phyloP scores from a whole-genome alignment of 2,113 vertebrate species.

The Calyptommatus sinebrachiatus region DNA sequence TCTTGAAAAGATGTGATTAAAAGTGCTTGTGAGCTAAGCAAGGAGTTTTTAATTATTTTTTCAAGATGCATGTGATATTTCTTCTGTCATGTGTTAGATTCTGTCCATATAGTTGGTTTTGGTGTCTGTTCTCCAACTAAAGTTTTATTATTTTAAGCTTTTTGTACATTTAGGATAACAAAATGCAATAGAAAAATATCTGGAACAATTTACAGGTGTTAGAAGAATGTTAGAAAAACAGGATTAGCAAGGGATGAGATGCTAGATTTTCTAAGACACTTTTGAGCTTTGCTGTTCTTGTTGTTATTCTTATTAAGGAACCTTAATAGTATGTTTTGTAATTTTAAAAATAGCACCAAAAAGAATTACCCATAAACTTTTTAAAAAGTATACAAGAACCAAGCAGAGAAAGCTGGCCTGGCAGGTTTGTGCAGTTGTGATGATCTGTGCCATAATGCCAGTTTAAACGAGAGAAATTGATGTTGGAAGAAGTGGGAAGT shows the following conservation, averaged over 20 bases:
- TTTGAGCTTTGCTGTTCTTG: no score
- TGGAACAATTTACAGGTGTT: no score
- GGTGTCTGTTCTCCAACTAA: background rate
- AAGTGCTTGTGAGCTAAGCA: background rate
- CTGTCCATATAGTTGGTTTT: background rate
- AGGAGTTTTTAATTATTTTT: background rate
- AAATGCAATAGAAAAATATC: no score
- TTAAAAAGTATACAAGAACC: background rate
- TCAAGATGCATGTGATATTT: background rate
- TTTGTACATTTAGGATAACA: background rate
- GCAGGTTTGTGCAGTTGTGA: background rate
- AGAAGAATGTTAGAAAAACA: no score
- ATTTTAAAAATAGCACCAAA: background rate
- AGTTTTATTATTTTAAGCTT: background rate
- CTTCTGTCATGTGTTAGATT: background rate
- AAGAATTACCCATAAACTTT: background rate
- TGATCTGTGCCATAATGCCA: background rate
- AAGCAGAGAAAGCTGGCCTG: background rate
- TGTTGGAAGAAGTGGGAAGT: background rate
- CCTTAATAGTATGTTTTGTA: no score
- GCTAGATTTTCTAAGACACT: no score
- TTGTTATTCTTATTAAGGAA: no score
- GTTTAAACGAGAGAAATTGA: background rate
- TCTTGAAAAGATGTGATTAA: background rate
- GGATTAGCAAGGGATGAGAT: no score